Conservation (phyloP, 2,113 vertebrate species). For the Dromas ardeola region DNA sequence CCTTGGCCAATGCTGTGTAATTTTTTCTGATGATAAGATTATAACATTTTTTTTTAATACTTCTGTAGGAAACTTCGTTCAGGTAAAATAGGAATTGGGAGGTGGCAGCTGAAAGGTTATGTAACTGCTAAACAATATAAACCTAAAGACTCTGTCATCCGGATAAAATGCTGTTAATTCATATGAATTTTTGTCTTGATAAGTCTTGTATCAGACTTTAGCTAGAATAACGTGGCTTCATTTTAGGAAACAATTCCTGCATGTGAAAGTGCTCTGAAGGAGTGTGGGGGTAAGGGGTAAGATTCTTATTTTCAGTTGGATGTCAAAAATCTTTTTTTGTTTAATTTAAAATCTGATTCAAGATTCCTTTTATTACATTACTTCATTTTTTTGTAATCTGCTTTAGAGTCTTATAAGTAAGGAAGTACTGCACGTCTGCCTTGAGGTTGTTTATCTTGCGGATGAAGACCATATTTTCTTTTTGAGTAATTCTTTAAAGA, state of each 20-base stretch:
- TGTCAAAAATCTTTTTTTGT: neutral
- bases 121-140: neutral
- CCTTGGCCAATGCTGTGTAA: neutral
- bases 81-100: neutral
- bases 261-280: neutral
- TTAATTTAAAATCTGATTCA: neutral
- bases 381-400: neutral
- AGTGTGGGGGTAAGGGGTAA: neutral
- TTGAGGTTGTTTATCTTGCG: neutral
- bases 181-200: neutral
- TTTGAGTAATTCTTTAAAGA: neutral
- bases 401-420: neutral
- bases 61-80: neutral
- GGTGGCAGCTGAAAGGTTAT: neutral
- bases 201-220: neutral
- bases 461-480: neutral
- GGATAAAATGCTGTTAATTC: neutral
- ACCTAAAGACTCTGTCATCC: neutral
- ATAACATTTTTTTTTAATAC: neutral
- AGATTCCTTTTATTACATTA: neutral
- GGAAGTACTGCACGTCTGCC: neutral
- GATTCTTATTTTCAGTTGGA: neutral
- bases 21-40: neutral
- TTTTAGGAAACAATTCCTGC: neutral
- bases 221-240: neutral